phyloP scores from a whole-genome alignment of 2,888 invertebrate species.

The Caenorhabditis auriculariae region DNA sequence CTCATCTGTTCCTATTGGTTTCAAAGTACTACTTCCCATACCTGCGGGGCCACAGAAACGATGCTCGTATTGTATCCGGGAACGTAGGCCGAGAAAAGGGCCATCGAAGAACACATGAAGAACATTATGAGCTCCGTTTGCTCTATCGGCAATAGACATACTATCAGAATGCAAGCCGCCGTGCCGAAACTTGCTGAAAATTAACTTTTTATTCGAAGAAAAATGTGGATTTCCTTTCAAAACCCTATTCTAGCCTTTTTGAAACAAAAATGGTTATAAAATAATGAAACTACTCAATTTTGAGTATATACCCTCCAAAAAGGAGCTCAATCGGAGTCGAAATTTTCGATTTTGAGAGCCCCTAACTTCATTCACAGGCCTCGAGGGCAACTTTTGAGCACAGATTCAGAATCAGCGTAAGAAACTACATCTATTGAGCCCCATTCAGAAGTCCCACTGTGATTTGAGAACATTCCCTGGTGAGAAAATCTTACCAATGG shows the following conservation, averaged over 20 bases:
- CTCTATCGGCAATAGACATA: constrained; percentile 24
- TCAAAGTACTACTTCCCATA: constrained; percentile 1
- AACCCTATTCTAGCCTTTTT: too few species aligned
- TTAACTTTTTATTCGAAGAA: not conserved
- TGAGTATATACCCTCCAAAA: too few species aligned
- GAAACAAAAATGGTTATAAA: too few species aligned
- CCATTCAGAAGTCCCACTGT: too few species aligned
- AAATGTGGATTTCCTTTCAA: too few species aligned
- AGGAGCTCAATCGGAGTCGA: too few species aligned
- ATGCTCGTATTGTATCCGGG: constrained; percentile 58
- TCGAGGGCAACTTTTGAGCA: too few species aligned
- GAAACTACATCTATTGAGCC: not conserved
- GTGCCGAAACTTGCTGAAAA: constrained; percentile 55
- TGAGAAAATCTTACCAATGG: constrained; percentile 31
- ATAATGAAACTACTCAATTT: too few species aligned
- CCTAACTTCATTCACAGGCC: too few species aligned
- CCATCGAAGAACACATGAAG: constrained; percentile 44
- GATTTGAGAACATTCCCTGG: not conserved
- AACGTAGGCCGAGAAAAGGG: constrained; percentile 53
- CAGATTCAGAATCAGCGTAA: too few species aligned
- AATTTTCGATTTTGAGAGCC: too few species aligned
- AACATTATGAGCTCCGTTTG: constrained; percentile 33
- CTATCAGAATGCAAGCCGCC: constrained; percentile 41
- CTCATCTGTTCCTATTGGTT: too few species aligned
- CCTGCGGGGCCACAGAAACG: constrained; percentile 54